Conservation (phyloP, 2,113 vertebrate genomes). For the Pungitius pungitius region DNA sequence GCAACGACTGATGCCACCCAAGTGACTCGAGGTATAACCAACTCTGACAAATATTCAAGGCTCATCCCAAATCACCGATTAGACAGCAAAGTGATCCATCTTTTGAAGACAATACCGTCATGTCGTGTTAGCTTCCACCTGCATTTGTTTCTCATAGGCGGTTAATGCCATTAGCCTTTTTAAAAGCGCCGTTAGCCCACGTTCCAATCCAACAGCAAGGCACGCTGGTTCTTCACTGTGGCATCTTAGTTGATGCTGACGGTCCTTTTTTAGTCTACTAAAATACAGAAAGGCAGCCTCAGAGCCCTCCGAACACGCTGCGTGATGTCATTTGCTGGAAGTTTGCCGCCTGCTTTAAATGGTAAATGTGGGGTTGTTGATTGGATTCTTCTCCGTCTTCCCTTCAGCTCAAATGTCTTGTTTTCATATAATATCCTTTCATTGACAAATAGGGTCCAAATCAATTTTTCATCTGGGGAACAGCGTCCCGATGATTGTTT, state of each 20-base stretch:
- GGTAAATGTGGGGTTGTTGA: background rate
- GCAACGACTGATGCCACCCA: constrained; percentile 54
- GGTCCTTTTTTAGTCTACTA: constrained; percentile 15
- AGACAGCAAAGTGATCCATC: constrained; percentile 64
- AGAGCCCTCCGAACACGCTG: background rate
- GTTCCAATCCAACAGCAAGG: constrained; percentile 65
- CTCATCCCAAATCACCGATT: constrained; percentile 59
- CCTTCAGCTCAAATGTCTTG: constrained; percentile 23
- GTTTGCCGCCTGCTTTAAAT: background rate
- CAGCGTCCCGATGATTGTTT: constrained; percentile 61
- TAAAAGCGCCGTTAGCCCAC: constrained; percentile 42
- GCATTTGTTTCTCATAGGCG: constrained; percentile 62
- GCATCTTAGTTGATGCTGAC: constrained; percentile 1
- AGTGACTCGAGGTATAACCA: constrained; percentile 47
- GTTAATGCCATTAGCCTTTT: constrained; percentile 76
- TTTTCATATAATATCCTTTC: constrained; percentile 21
- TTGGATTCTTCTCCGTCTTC: constrained; percentile 20
- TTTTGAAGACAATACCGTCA: constrained; percentile 35
- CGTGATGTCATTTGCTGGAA: background rate
- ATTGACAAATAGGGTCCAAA: constrained; percentile 23
- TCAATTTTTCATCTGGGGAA: constrained; percentile 42
- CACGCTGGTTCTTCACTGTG: constrained; percentile 13
- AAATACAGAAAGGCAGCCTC: background rate
- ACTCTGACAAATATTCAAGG: constrained; percentile 67
- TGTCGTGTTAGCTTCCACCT: constrained; percentile 66